Evolutionary conservation across 1,140 invertebrate species (phyloP).

Genomic region (Lepidostoma basale): DNA sequence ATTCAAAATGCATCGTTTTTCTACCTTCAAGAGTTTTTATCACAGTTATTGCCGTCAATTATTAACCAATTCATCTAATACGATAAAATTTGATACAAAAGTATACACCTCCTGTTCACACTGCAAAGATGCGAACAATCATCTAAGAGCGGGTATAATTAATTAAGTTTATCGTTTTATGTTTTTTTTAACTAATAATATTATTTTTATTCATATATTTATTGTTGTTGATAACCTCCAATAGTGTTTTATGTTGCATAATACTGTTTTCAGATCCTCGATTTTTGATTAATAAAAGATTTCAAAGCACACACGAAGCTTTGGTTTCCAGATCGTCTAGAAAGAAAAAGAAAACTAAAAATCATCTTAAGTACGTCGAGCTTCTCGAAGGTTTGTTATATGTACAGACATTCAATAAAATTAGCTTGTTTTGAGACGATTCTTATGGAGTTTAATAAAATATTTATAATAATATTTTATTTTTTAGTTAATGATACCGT

Average conservation of each 20-base stretch:
- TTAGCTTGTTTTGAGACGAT: background rate
- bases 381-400: constrained; percentile 57
- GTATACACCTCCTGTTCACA: constrained; percentile 19
- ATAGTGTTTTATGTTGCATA: constrained; percentile 20
- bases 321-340: constrained; percentile 17
- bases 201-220: no score
- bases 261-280: constrained; percentile 21
- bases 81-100: background rate
- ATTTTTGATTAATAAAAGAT: constrained; percentile 16
- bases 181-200: background rate
- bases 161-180: background rate
- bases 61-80: background rate
- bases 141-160: constrained; percentile 23
- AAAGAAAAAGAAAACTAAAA: constrained; percentile 51
- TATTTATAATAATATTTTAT: constrained; percentile 30
- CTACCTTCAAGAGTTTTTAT: constrained; percentile 24
- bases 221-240: no score
- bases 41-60: background rate
- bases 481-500: constrained; percentile 65
- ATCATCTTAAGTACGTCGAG: constrained; percentile 58
- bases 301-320: constrained; percentile 30
- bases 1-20: constrained; percentile 27
- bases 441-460: constrained; percentile 17
- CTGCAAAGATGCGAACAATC: constrained; percentile 25
- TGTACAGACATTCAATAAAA: no score